Evolutionary conservation across 2,113 vertebrate species (phyloP).

Genomic region (Neopipo cinnamomea): DNA sequence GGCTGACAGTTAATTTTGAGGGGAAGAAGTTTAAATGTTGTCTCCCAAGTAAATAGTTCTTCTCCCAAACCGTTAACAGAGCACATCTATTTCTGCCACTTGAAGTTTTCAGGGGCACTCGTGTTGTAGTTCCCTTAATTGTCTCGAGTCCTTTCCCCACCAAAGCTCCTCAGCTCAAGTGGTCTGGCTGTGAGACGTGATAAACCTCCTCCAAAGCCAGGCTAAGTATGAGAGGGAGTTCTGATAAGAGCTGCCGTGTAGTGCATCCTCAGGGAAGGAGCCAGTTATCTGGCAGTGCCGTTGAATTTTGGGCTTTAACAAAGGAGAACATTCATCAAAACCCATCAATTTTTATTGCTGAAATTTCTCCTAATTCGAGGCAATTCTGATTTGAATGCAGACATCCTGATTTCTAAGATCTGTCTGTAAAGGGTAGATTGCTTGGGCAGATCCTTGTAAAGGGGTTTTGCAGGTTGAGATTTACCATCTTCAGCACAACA

Average conservation of each 20-base stretch:
- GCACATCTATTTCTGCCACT: background rate
- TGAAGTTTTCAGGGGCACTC: background rate
- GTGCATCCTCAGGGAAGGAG: background rate
- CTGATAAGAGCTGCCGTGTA: background rate
- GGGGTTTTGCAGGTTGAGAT: background rate
- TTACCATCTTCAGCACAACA: background rate
- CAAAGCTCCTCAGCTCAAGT: slow-evolving; percentile 41
- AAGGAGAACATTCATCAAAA: background rate
- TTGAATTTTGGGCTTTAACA: background rate
- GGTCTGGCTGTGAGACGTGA: background rate
- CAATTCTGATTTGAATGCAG: background rate
- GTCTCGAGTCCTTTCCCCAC: slow-evolving; percentile 22
- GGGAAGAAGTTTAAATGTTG: background rate
- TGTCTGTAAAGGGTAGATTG: background rate
- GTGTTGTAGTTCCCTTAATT: background rate
- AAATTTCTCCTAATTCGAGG: background rate
- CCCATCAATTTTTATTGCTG: background rate
- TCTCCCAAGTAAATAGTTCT: background rate
- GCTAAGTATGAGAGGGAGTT: background rate
- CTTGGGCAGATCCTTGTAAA: background rate
- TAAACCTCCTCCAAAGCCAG: slow-evolving; percentile 19
- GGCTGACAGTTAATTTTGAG: background rate
- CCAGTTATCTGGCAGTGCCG: accelerated
- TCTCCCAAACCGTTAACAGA: background rate
- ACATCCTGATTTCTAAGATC: background rate